Evolutionary conservation across 2,888 invertebrate genomes (phyloP).

Genomic region (Rhagonycha fulva): DNA sequence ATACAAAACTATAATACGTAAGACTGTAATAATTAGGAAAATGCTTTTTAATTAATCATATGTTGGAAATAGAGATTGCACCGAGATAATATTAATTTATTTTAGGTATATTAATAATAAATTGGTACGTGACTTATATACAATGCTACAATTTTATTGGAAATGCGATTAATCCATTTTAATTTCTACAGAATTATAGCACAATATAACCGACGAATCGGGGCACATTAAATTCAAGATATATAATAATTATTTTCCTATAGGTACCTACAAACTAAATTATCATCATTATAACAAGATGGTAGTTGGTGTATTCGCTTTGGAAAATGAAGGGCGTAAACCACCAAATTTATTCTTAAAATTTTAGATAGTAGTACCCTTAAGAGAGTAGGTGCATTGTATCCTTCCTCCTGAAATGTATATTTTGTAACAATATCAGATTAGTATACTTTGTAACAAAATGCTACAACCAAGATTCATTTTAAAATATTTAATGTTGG

Average conservation of each 20-base stretch:
- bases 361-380: background rate
- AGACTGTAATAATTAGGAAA: too few relatives aligned
- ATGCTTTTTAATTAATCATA: too few relatives aligned
- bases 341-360: background rate
- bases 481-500: background rate
- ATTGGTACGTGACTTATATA: background rate
- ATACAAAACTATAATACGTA: too few relatives aligned
- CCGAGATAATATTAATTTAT: background rate
- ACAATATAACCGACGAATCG: background rate
- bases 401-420: too few relatives aligned
- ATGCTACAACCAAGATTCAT: background rate
- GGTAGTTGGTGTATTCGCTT: background rate
- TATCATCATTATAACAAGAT: background rate
- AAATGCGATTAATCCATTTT: background rate
- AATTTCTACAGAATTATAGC: background rate
- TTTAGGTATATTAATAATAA: background rate
- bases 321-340: background rate
- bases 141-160: background rate
- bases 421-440: background rate
- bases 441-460: background rate
- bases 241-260: background rate
- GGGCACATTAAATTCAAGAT: background rate
- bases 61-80: too few relatives aligned
- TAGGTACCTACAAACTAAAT: background rate
- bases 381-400: too few relatives aligned